A percentile compares a stretch with the other conserved stretches of the same genome.
Evolutionary conservation across 2,113 vertebrate genomes (phyloP).

Genomic region (Myiozetetes cayanensis): DNA sequence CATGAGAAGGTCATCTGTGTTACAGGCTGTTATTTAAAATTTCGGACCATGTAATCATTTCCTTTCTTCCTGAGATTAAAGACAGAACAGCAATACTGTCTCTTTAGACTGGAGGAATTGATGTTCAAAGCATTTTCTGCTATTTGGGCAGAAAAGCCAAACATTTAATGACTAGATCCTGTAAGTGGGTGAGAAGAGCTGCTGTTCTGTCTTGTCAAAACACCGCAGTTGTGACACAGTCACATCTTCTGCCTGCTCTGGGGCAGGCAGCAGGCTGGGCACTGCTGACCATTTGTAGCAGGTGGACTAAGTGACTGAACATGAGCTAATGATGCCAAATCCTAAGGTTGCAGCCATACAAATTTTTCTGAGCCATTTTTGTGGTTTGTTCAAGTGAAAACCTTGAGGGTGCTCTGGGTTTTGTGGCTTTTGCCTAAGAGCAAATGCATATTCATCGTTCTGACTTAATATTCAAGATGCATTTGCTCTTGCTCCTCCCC

Average conservation of each 20-base stretch:
- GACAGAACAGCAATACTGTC: background rate
- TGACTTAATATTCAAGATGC: background rate
- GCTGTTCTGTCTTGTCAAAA: background rate
- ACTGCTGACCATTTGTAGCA: background rate
- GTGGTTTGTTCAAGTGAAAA: background rate
- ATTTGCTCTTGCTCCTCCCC: background rate
- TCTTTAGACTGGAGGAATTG: background rate
- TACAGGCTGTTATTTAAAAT: background rate
- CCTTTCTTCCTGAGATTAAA: conserved; percentile 14
- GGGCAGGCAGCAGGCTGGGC: background rate
- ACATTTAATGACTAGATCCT: background rate
- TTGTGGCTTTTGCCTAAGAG: background rate
- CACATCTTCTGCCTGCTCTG: background rate
- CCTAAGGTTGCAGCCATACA: background rate
- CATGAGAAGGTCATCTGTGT: background rate
- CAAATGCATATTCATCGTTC: background rate
- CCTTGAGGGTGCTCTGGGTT: background rate
- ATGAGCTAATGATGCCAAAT: background rate
- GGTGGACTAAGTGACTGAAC: background rate
- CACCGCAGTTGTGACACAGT: accelerated
- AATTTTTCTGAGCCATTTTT: background rate
- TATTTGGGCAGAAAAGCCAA: background rate
- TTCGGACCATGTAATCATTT: background rate
- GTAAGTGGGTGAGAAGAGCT: background rate
- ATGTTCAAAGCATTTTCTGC: background rate